Base-by-base conservation (phyloP, 2,113 vertebrate species). In the Otocyon megalotis region DNA sequence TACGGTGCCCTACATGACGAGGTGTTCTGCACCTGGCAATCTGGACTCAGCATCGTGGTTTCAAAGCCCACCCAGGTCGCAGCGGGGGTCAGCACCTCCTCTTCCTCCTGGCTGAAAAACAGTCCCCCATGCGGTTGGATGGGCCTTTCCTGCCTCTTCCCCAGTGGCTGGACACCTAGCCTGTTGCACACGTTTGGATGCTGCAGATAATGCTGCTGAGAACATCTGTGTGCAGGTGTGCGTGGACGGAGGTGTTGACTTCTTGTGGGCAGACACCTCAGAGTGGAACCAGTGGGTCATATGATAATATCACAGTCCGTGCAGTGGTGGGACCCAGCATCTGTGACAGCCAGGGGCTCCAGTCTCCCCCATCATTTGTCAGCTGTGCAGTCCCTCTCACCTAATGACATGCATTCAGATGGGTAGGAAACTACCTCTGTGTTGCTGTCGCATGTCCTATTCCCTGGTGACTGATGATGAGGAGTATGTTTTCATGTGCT, bases 161-260 rank as follows among this genome's bases (percentile, higher is more conserved):
- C 24, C 24, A 19, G n/a, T 0, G 17, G 53, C 65, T 20, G 77
- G 54, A 30, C 11, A 0, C 14, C 3, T 0, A 22, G 5, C n/a
- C 0, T 7, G 26, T 71, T 48, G 35, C 32, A 12, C 37, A n/a
- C 1, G 19, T 12, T 30, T 7, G 35, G 30, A 28, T 53, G 0
- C 9, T 19, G 14, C 1, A 19, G 15, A 43, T 9, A 20, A 7
- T 0, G 35, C 35, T 6, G 4, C 24, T 24, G 26, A n/a, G 26
- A 8, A 53, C 48, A 19, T 9, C 0, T 14, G 6, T 8, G 50
- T 1, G 22, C 10, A 10, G 3, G n/a, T 32, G 28, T 1, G 9
- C 26, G 62, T 11, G 48, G 48, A 32, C 4, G 0, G 0, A 0
- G 0, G 22, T 10, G 20, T 4, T 8, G 28, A 0, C 6, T 20